Evolutionary conservation across 2,797 vertebrate species (phyloP), one percentile per base, ranked within the genome.

Genomic region (Percopsis omiscomaycus): DNA sequence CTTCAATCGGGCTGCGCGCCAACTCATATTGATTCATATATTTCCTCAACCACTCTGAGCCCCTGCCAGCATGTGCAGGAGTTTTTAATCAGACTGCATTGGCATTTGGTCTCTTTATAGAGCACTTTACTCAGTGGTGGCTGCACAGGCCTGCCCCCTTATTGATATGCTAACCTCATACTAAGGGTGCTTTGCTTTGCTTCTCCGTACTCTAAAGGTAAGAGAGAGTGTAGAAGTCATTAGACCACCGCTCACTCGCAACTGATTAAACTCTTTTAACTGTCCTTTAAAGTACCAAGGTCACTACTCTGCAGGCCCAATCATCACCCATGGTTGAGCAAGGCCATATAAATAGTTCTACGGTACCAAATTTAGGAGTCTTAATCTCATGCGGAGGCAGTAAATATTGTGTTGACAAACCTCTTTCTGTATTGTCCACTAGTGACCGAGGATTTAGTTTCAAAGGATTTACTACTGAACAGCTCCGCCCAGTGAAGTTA

Each of bases 21-120:
- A 77, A 77, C 67, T 64, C 61, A 64, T 64, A 88, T 89, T 66
- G 47, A 89, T 85, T 84, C 64, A 59, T 76, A 69, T 65, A 73
- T 83, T 86, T 85, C 80, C 85, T 83, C 56, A 42, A 81, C 70
- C 73, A 55, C 80, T 82, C 69, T 49, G 59, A 71, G 66, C 53
- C 54, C 61, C 70, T 68, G 71, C 67, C 74, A 77, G 65, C 71
- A 78, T 50, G 47, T 66, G 65, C 8, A 42, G 37, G 37, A 42
- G 6, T 42, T 42, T 42, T 49, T 57, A 79, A 82, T 88, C 60
- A 74, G 57, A 62, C 68, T 46, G 49, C 72, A 72, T 63, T 74
- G 62, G 61, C 73, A 64, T 79, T 79, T 77, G 12, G 60, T 57
- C 59, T 78, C 69, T 65, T 54, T 50, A 69, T 29, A 59, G 46